Percentiles rank a stretch among this genome's conserved stretches.
phyloP scores from a whole-genome alignment of 35 echinoderm and acorn worm genomes.

The Acanthaster planci region DNA sequence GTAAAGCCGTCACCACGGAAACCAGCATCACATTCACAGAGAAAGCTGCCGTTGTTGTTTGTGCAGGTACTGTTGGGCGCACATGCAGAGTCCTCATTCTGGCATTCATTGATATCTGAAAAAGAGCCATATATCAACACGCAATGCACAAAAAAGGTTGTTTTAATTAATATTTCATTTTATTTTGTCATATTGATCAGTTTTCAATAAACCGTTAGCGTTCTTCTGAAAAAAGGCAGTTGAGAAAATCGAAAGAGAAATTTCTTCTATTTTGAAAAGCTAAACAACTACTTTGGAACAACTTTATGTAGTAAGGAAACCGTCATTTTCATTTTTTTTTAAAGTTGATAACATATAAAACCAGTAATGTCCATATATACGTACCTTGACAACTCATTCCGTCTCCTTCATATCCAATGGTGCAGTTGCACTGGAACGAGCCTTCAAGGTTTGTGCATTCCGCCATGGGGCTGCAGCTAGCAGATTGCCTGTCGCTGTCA shows the following conservation, averaged over 20 bases:
- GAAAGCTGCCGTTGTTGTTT: slow-evolving; percentile 61
- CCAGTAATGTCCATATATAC: background rate
- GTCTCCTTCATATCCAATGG: slow-evolving; percentile 51
- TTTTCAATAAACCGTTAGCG: too few relatives aligned
- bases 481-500: background rate
- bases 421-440: slow-evolving; percentile 48
- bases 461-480: slow-evolving; percentile 25
- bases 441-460: slow-evolving; percentile 41
- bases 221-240: too few relatives aligned
- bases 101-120: slow-evolving; percentile 76
- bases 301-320: too few relatives aligned
- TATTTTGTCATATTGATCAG: too few relatives aligned
- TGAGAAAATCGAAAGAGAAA: too few relatives aligned
- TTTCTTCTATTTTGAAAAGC: too few relatives aligned
- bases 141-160: too few relatives aligned
- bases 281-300: too few relatives aligned
- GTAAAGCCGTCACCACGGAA: slow-evolving; percentile 71
- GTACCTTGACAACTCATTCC: slow-evolving; percentile 51
- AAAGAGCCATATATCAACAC: too few relatives aligned
- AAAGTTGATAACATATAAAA: too few relatives aligned
- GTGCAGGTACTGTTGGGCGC: slow-evolving; percentile 53
- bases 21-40: slow-evolving; percentile 55
- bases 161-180: too few relatives aligned
- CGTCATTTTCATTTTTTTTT: too few relatives aligned
- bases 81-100: slow-evolving; percentile 17